phyloP scores from a whole-genome alignment of 2,888 invertebrate species.

The Perizoma flavofasciatum region DNA sequence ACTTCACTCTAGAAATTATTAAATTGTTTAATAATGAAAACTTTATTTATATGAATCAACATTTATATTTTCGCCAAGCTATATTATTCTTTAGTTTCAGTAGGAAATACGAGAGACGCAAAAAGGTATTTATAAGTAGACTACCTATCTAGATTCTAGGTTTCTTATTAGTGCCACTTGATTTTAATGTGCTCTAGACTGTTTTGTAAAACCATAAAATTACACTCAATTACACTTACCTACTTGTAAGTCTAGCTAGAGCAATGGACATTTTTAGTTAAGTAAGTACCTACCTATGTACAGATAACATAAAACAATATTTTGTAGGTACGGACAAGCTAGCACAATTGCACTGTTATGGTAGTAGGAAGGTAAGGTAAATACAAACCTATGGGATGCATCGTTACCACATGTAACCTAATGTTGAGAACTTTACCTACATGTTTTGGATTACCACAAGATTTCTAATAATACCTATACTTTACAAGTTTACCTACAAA shows the following conservation, averaged over 20 bases:
- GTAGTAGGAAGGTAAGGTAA: constrained; percentile 24
- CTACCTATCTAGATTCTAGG: neutral
- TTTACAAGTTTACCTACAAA: too few relatives aligned
- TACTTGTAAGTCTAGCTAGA: neutral
- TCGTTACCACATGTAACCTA: constrained; percentile 23
- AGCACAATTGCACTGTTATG: constrained; percentile 41
- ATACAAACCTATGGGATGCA: constrained; percentile 19
- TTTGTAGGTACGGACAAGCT: constrained; percentile 32
- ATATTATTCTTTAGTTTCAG: neutral
- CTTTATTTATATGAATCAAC: neutral
- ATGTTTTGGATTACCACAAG: constrained; percentile 6
- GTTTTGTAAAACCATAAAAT: too few relatives aligned
- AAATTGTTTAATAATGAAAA: neutral
- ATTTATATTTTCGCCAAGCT: neutral
- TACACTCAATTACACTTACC: neutral
- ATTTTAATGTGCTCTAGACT: too few relatives aligned
- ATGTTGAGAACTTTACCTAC: too few relatives aligned
- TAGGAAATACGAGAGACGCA: neutral
- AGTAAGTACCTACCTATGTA: too few relatives aligned
- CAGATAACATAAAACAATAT: constrained; percentile 13
- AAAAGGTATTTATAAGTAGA: neutral
- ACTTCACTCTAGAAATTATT: constrained; percentile 4
- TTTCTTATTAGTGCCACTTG: too few relatives aligned
- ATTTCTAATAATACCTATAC: too few relatives aligned
- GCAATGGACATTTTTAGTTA: too few relatives aligned